Conservation (phyloP, 2,113 vertebrate genomes). For the Phaethornis superciliosus region DNA sequence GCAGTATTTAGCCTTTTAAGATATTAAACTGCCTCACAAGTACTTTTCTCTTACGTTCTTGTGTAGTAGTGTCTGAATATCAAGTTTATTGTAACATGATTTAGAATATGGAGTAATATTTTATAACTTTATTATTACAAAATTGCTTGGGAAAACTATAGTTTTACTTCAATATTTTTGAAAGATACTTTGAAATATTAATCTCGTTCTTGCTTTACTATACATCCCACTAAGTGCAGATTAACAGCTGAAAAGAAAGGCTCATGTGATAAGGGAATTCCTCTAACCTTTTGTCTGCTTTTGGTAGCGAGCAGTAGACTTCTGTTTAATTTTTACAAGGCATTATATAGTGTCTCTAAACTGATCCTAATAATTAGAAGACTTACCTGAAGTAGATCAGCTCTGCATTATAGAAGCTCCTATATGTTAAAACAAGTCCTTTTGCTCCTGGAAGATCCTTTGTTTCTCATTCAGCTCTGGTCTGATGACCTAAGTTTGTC, state of each 20-base stretch:
- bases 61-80: neutral
- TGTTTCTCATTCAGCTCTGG: neutral
- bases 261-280: neutral
- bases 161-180: neutral
- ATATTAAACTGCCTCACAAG: neutral
- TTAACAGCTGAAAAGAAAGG: neutral
- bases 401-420: neutral
- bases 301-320: neutral
- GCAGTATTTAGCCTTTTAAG: neutral
- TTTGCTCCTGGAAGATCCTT: neutral
- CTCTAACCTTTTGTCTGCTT: neutral
- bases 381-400: neutral
- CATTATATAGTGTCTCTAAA: neutral
- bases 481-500: fast-evolving
- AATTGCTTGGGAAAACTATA: neutral
- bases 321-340: neutral
- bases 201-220: neutral
- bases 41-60: neutral
- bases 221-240: neutral
- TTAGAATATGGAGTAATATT: neutral
- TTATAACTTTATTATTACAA: neutral
- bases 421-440: neutral
- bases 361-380: neutral
- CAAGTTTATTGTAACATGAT: neutral
- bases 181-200: neutral